Evolutionary conservation across 64 coral and sea anemone species (phyloP), one percentile per base, ranked within the genome.

Genomic region (Montipora efflorescens): DNA sequence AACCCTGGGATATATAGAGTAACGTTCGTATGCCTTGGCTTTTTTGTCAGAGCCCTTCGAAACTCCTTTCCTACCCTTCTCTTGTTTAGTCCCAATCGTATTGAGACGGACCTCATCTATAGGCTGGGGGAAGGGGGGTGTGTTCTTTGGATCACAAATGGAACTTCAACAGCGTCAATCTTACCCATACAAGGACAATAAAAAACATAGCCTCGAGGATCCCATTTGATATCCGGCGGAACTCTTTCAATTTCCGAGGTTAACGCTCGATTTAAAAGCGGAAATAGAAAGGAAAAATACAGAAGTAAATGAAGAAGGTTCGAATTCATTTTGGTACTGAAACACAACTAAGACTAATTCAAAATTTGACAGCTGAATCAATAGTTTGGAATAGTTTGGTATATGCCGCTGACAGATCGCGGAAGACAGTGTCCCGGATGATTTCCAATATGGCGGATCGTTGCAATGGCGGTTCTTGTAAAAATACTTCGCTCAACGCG

Each of bases 141-240:
- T 36, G 28, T 36, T 36, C 28, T 36, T 36, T 36, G 28, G 28
- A 36, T 36, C 28, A 36, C 28, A 36, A 36, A 36, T 36, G 28
- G 28, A 36, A 6, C 10, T 57, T 8, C 53, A 57, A 11, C 16
- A 2, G 3, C 4, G 1, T 91, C 2, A 14, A 18, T 87, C 97
- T 75, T 80, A 99, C 98, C 98, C 98, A 99, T 99, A 45, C 98
- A 99, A 0, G 98, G 98, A 57, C 98, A 99, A 51, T 99, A 99
- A 55, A 99, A 82, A 4, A 99, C 80, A 22, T 96, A 99, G n/a
- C 98, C 98, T 2, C 86, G 89, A 45, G 84, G 49, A 47, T 96
- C 91, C 91, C 91, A 96, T 45, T 23, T 82, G 58, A 84, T 87
- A 68, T 78, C 69, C 16, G 75, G 45, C 48, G 72, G 57, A 18